Evolutionary conservation across 2,113 vertebrate genomes (phyloP).

Genomic region (Myrmecophaga tridactyla): DNA sequence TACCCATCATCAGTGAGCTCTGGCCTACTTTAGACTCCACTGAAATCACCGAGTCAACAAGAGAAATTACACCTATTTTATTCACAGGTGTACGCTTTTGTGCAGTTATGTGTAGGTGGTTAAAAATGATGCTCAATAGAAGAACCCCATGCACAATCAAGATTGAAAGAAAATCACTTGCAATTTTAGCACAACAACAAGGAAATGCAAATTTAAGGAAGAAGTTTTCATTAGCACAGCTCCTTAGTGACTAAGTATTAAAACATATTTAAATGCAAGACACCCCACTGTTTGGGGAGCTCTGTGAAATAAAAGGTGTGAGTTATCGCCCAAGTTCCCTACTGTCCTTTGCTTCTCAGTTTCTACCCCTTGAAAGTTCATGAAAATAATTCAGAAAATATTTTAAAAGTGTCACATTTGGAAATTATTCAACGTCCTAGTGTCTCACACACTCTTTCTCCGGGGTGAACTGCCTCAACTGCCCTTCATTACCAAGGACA

Average conservation of each 20-base stretch:
- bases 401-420: constrained; percentile 44
- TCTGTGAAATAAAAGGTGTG: background rate
- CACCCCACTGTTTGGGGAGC: background rate
- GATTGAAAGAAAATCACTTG: constrained; percentile 25
- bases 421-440: constrained; percentile 37
- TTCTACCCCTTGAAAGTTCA: constrained; percentile 39
- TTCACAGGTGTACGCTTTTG: constrained; percentile 8
- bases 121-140: background rate
- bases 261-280: constrained; percentile 43
- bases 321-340: background rate
- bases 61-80: background rate
- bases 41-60: background rate
- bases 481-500: constrained; percentile 19
- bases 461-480: background rate
- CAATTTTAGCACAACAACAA: constrained; percentile 35
- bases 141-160: background rate
- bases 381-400: constrained; percentile 36
- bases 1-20: background rate
- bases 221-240: constrained; percentile 34
- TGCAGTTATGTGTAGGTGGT: background rate
- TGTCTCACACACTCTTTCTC: background rate
- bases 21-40: background rate
- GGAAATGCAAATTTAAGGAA: constrained; percentile 53
- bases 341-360: background rate
- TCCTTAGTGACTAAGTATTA: constrained; percentile 28